Percentiles rank a stretch among this genome's conserved stretches.
Conservation (phyloP, 2,797 vertebrate species). For the Eurystomus glaucurus region DNA sequence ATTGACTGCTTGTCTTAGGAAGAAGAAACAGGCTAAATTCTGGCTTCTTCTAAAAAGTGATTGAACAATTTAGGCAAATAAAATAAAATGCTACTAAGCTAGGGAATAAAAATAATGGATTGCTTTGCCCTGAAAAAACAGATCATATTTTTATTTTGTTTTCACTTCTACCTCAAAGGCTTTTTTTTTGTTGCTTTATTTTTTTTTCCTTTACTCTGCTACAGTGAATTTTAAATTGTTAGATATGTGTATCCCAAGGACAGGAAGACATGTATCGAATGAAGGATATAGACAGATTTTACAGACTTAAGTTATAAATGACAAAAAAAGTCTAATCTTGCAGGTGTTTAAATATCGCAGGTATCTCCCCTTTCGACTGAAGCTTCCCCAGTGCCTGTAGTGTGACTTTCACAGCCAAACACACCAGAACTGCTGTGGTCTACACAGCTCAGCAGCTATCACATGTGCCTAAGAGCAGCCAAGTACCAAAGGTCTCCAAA, state of each 20-base stretch:
- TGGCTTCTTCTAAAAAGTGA: conserved; percentile 68
- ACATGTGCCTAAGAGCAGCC: neutral
- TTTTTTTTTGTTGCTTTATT: neutral
- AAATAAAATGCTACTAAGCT: conserved; percentile 55
- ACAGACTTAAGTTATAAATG: conserved; percentile 6
- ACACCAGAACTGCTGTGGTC: neutral
- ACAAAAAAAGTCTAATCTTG: conserved; percentile 13
- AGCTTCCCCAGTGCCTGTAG: neutral
- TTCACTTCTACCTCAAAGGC: neutral
- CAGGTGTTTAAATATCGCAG: conserved; percentile 4
- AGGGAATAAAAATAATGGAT: conserved; percentile 66
- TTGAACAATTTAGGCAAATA: conserved; percentile 75
- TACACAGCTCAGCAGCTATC: neutral
- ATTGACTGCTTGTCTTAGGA: conserved; percentile 84
- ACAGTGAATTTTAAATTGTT: conserved; percentile 34
- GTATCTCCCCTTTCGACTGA: conserved; percentile 1
- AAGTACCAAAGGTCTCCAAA: neutral
- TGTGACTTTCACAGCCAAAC: neutral
- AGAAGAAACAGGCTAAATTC: conserved; percentile 76
- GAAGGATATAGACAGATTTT: conserved; percentile 29
- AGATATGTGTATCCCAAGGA: neutral
- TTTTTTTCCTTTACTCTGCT: neutral
- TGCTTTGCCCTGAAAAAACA: neutral
- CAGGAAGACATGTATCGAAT: neutral
- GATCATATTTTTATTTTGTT: conserved; percentile 22